Evolutionary conservation across 2,888 invertebrate genomes (phyloP).

Genomic region (Mimas tiliae): DNA sequence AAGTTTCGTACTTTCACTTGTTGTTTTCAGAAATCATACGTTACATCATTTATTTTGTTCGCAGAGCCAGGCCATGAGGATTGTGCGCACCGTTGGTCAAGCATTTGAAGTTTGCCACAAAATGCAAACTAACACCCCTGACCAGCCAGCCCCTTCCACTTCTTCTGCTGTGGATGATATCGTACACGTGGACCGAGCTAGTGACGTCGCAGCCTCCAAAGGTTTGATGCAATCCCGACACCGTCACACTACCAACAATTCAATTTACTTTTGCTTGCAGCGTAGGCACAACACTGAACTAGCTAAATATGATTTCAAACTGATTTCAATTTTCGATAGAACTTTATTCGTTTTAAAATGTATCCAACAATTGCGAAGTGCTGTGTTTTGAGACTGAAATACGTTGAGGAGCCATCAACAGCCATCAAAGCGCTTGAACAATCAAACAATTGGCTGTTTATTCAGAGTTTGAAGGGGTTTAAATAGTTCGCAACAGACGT

Average conservation of each 20-base stretch:
- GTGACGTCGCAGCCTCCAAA: slow-evolving; percentile 62
- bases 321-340: not conserved
- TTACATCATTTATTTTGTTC: slow-evolving; percentile 37
- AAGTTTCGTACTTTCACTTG: not conserved
- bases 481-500: slow-evolving; percentile 7
- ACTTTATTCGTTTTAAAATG: not conserved
- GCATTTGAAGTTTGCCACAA: slow-evolving; percentile 99
- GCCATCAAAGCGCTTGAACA: slow-evolving; percentile 19
- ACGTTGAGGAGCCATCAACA: slow-evolving; percentile 18
- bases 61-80: slow-evolving; percentile 99
- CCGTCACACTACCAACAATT: not conserved
- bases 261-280: not conserved
- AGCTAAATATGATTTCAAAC: not conserved
- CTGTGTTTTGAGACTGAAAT: slow-evolving; percentile 3
- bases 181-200: slow-evolving; percentile 49
- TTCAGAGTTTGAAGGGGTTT: slow-evolving; percentile 5
- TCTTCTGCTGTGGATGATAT: slow-evolving; percentile 67
- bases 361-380: slow-evolving; percentile 10
- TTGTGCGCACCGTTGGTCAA: slow-evolving; percentile 99
- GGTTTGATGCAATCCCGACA: slow-evolving; percentile 52
- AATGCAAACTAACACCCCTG: slow-evolving; percentile 87
- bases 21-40: not conserved
- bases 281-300: not conserved
- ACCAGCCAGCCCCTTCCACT: slow-evolving; percentile 67
- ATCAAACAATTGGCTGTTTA: slow-evolving; percentile 23